Base-by-base conservation (phyloP, 2,113 vertebrate genomes). In the Nycticebus coucang region DNA sequence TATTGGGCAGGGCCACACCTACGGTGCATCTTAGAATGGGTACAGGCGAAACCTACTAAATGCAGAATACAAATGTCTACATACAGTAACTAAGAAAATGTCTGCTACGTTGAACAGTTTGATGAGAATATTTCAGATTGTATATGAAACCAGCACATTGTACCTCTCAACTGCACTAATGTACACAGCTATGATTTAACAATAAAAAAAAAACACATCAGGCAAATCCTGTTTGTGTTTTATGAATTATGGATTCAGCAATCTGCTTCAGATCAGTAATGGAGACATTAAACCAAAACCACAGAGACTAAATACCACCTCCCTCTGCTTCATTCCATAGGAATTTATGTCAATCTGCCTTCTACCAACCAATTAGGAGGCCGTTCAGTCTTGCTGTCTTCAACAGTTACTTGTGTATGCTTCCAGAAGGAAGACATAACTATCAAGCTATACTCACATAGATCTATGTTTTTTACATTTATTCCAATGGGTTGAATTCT, bases 181-280 rank as follows among this genome's bases (percentile, higher is more conserved):
- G 41, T 41, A 41, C 41, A 41, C 41, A 41, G 41, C 41, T 41
- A 41, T 41, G 41, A 41, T 41, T 41, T 41, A 41, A 41, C 41
- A 41, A 41, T 41, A 41, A 41, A 41, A 41, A 41, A 41, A 41
- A 41, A 41, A 41, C 5, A 19, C 62, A 26, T 87, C 37, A 75
- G 68, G n/a, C 9, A 93, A 87, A 50, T 59, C 35, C n/a, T 80
- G 9, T 66, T 93, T 74, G n/a, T 84, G 35, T 90, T 74, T 95
- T 75, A 59, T 80, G 53, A n/a, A 60, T 77, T 62, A 82, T 0
- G 12, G 69, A 50, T 95, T 82, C n/a, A 69, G 30, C 19, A 77
- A 64, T 78, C 21, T 82, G 30, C 53, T 93, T 93, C 55, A 69
- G 28, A 37, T 91, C 53, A 66, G 28, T 37, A 71, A 50, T 37